These are phyloP conservation scores for Octodon degus DNA, from an alignment of 2,113 vertebrate species.

Conservation along the genomic window DNA sequence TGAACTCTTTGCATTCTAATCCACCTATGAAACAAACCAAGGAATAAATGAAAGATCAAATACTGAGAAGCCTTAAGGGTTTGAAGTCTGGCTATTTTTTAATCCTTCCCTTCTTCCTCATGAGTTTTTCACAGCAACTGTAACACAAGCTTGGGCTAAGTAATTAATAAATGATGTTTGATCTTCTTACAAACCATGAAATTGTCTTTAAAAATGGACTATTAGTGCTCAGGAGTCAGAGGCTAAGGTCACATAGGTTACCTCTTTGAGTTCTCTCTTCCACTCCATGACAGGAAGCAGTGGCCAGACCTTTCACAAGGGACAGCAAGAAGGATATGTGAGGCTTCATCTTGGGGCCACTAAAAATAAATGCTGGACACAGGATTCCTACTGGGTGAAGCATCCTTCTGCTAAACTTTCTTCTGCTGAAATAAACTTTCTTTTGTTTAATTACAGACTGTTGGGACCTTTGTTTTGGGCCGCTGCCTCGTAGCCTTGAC, in stretches of 20 bases:
- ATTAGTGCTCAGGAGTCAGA: not conserved
- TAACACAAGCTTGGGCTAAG: not conserved
- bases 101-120: not conserved
- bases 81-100: not conserved
- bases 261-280: not conserved
- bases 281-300: not conserved
- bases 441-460: not conserved
- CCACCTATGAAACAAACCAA: not conserved
- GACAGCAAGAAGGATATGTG: not conserved
- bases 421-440: slow-evolving; percentile 4
- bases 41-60: not conserved
- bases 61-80: not conserved
- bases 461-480: not conserved
- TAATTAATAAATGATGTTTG: not conserved
- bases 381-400: not conserved
- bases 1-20: not conserved
- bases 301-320: not conserved
- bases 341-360: not conserved
- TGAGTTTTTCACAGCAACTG: not conserved
- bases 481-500: not conserved
- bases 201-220: not conserved
- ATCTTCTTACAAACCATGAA: not conserved
- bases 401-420: not conserved
- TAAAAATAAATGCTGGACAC: not conserved
- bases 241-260: not conserved